These are phyloP conservation scores for Acanthaster planci DNA, from an alignment of 35 echinoderm and acorn worm genomes.

Conservation along the genomic window DNA sequence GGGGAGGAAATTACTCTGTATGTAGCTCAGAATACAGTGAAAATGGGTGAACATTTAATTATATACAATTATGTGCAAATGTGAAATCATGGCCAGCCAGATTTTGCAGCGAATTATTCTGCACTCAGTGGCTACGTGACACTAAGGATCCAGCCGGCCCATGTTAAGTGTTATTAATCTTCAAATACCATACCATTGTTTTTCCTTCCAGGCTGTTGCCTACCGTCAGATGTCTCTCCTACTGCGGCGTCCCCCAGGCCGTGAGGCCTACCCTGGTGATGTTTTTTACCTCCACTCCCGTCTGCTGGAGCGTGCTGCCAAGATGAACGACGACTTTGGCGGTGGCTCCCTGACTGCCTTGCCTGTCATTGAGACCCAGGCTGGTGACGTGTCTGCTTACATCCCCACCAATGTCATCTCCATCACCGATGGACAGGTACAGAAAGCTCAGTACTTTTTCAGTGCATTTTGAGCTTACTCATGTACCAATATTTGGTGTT, in stretches of 20 bases:
- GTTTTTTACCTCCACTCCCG: slow-evolving; percentile 99
- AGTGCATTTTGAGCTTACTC: too few relatives aligned
- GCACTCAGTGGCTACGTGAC: too few relatives aligned
- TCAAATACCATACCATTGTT: background rate
- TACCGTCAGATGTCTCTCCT: slow-evolving; percentile 99
- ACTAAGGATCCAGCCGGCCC: too few relatives aligned
- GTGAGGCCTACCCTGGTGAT: slow-evolving; percentile 99
- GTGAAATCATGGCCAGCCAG: too few relatives aligned
- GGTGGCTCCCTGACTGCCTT: slow-evolving; percentile 97
- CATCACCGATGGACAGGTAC: slow-evolving; percentile 99
- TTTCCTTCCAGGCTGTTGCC: slow-evolving; percentile 82
- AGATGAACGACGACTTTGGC: slow-evolving; percentile 95
- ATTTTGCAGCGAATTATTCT: too few relatives aligned
- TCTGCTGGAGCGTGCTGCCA: slow-evolving; percentile 95
- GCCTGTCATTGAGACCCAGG: slow-evolving; percentile 98
- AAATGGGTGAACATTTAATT: too few relatives aligned
- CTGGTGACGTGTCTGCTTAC: slow-evolving; percentile 99
- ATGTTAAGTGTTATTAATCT: background rate
- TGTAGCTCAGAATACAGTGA: too few relatives aligned
- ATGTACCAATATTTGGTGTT: too few relatives aligned
- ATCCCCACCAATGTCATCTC: slow-evolving; percentile 99
- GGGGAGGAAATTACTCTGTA: too few relatives aligned
- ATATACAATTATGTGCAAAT: too few relatives aligned
- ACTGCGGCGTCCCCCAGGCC: slow-evolving; percentile 95
- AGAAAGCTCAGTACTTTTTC: too few relatives aligned